Evolutionary conservation across 2,113 vertebrate species (phyloP).

Genomic region (Tachysurus fulvidraco): DNA sequence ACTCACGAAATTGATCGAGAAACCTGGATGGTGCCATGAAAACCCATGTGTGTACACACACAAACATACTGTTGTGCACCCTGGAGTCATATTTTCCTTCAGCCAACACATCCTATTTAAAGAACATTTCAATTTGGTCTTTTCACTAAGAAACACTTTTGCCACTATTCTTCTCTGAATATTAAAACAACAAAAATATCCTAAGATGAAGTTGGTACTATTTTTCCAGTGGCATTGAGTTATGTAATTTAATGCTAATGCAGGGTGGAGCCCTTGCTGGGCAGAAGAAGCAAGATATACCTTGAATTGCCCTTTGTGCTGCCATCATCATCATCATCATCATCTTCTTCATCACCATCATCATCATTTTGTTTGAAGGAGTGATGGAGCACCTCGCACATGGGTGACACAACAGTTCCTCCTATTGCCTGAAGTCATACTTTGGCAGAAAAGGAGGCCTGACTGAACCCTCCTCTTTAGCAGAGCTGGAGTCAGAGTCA

Average conservation of each 20-base stretch:
- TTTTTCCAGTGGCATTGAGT: constrained; percentile 50
- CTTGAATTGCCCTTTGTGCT: constrained; percentile 41
- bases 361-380: constrained; percentile 18
- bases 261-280: constrained; percentile 38
- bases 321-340: constrained; percentile 1
- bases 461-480: not conserved
- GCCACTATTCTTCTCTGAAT: not conserved
- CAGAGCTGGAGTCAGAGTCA: not conserved
- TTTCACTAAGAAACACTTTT: not conserved
- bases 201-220: constrained; percentile 33
- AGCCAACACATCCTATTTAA: constrained; percentile 3
- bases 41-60: not conserved
- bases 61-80: constrained; percentile 6
- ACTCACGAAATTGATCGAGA: constrained; percentile 50
- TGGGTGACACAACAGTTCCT: constrained; percentile 34
- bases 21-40: constrained; percentile 30
- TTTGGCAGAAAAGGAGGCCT: constrained; percentile 37
- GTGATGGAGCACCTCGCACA: constrained; percentile 53
- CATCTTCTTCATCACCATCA: not conserved
- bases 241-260: constrained; percentile 38
- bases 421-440: constrained; percentile 37
- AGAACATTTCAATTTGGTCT: not conserved
- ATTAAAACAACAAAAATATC: constrained; percentile 28
- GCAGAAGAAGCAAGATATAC: constrained; percentile 40
- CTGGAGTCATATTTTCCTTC: constrained; percentile 13